Evolutionary conservation across 2,888 invertebrate species (phyloP).

Genomic region (Drosophila picticornis): DNA sequence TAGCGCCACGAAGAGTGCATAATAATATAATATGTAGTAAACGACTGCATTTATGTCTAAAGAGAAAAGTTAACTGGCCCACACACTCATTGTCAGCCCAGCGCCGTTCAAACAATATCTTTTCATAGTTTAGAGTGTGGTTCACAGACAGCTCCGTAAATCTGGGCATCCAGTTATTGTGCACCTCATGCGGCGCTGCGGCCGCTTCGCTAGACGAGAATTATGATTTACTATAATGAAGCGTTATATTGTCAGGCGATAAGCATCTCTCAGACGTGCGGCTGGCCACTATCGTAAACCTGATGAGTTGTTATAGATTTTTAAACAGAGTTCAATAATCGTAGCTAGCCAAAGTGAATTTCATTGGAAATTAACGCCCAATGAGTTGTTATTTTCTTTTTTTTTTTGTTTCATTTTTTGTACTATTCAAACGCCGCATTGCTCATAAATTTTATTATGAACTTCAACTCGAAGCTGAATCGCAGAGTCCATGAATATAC

Average conservation of each 20-base stretch:
- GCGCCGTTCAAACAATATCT: constrained; percentile 64
- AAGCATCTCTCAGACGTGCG: constrained; percentile 66
- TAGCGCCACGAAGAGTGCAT: constrained; percentile 44
- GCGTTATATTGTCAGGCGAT: constrained; percentile 74
- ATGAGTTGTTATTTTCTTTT: constrained; percentile 21
- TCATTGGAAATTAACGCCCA: constrained; percentile 61
- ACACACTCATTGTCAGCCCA: constrained; percentile 78
- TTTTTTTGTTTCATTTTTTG: constrained; percentile 11
- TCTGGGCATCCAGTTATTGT: constrained; percentile 27
- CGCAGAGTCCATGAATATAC: constrained; percentile 30
- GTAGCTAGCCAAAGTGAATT: constrained; percentile 46
- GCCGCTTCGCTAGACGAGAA: constrained; percentile 52
- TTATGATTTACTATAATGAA: constrained; percentile 79
- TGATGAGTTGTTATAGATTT: constrained; percentile 81
- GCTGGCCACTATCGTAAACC: constrained; percentile 60
- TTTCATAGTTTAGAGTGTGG: constrained; percentile 77
- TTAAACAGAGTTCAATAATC: constrained; percentile 74
- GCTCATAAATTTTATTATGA: constrained; percentile 82
- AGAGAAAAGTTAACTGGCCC: constrained; percentile 66
- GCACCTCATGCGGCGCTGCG: constrained; percentile 64
- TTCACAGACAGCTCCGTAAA: constrained; percentile 35
- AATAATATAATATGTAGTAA: constrained; percentile 72
- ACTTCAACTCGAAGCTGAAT: constrained; percentile 53
- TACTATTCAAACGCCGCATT: constrained; percentile 55
- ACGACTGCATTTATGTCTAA: constrained; percentile 74